Percentiles rank a stretch among this genome's conserved stretches.
Conservation (phyloP, 2,797 vertebrate genomes). For the Florisuga fusca region DNA sequence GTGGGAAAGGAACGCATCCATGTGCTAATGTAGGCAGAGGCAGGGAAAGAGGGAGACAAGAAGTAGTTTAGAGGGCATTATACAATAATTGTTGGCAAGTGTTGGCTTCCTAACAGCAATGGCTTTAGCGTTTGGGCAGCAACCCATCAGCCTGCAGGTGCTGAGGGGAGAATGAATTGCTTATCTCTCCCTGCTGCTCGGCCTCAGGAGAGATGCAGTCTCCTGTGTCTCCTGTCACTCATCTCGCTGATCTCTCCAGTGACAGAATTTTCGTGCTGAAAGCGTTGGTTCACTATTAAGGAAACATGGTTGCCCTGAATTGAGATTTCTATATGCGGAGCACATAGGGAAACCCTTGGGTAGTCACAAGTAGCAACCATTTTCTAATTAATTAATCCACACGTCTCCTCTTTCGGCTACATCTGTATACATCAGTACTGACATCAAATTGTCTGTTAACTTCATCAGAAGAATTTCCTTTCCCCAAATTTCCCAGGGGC, state of each 20-base stretch:
- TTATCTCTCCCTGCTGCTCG: slow-evolving; percentile 35
- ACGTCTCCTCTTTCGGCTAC: slow-evolving; percentile 15
- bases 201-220: slow-evolving; percentile 21
- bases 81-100: slow-evolving; percentile 48
- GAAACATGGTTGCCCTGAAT: neutral
- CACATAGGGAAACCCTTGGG: slow-evolving; percentile 27
- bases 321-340: neutral
- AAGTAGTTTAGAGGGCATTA: slow-evolving; percentile 32
- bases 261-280: slow-evolving; percentile 2
- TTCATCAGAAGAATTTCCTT: slow-evolving; percentile 69
- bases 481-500: slow-evolving; percentile 49
- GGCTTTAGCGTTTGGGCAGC: slow-evolving; percentile 28
- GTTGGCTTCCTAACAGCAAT: slow-evolving; percentile 48
- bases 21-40: slow-evolving; percentile 24
- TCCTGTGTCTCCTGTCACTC: slow-evolving; percentile 7
- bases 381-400: slow-evolving; percentile 72
- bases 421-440: slow-evolving; percentile 53
- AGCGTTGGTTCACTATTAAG: neutral
- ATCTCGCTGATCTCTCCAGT: slow-evolving; percentile 47
- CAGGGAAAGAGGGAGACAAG: neutral
- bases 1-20: neutral
- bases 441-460: slow-evolving; percentile 62
- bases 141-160: slow-evolving; percentile 42
- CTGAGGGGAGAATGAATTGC: neutral
- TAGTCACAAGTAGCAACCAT: slow-evolving; percentile 30